Conservation (phyloP, 2,113 vertebrate species). For the Sardina pilchardus region DNA sequence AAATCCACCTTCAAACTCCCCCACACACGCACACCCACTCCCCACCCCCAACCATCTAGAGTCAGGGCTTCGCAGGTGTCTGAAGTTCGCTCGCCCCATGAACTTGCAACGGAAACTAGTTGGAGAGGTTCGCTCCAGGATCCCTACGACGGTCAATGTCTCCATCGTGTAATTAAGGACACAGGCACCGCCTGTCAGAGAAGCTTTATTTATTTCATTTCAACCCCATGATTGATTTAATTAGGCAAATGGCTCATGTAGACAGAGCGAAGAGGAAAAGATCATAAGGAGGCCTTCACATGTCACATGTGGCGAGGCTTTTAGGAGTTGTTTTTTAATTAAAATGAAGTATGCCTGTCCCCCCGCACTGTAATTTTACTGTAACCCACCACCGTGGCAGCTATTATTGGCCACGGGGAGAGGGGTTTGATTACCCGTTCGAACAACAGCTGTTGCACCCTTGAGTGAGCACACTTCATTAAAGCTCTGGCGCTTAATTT, state of each 20-base stretch:
- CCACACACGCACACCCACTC: not conserved
- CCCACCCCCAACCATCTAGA: not conserved
- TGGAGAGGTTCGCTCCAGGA: not conserved
- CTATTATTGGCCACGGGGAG: slow-evolving; percentile 12
- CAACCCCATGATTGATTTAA: not conserved
- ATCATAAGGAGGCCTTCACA: not conserved
- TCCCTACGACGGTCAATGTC: not conserved
- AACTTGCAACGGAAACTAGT: not conserved
- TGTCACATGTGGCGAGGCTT: not conserved
- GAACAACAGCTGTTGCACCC: slow-evolving; percentile 15
- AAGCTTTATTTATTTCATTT: not conserved
- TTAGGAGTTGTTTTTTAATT: slow-evolving; percentile 5
- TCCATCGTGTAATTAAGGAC: not conserved
- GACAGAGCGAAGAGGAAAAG: not conserved
- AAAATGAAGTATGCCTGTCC: not conserved
- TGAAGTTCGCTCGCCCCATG: not conserved
- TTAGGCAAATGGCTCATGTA: not conserved
- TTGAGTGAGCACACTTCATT: slow-evolving; percentile 14
- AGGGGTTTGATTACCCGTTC: slow-evolving; percentile 6
- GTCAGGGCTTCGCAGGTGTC: not conserved
- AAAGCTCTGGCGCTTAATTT: not conserved
- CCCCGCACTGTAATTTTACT: not conserved
- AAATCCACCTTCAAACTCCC: not conserved
- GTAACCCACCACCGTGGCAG: not conserved
- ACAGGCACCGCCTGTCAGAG: not conserved